These are phyloP conservation scores for Tanypteryx hageni DNA, from an alignment of 2,888 invertebrate genomes.

Conservation along the genomic window DNA sequence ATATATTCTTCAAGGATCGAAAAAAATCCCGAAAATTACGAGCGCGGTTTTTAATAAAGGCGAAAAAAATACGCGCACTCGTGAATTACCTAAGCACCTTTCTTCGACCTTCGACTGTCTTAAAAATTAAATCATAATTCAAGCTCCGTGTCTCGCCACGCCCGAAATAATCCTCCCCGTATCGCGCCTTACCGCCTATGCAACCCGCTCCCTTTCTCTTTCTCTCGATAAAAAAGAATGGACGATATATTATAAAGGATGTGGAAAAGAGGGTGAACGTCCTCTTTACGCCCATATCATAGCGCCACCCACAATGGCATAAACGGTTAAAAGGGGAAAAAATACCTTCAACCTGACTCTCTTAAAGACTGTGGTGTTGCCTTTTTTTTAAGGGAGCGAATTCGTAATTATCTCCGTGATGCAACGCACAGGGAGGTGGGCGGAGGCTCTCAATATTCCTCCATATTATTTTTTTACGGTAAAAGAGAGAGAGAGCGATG, in stretches of 20 bases:
- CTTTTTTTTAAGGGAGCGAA: too few relatives aligned
- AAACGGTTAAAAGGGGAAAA: neutral
- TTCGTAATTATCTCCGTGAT: neutral
- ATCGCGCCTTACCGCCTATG: neutral
- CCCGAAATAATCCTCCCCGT: conserved; percentile 19
- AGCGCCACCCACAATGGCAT: neutral
- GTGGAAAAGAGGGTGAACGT: neutral
- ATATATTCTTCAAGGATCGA: too few relatives aligned
- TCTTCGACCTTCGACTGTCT: neutral
- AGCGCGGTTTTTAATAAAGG: too few relatives aligned
- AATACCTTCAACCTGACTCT: neutral
- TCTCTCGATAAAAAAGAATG: neutral
- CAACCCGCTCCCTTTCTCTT: neutral
- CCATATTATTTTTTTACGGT: neutral
- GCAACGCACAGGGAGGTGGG: neutral
- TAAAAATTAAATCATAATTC: conserved; percentile 10
- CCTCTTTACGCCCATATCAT: neutral
- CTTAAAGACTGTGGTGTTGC: too few relatives aligned
- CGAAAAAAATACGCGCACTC: too few relatives aligned
- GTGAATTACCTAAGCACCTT: neutral
- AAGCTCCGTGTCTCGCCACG: neutral
- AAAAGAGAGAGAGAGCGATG: neutral
- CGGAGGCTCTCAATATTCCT: neutral
- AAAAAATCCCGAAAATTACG: too few relatives aligned
- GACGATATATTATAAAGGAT: neutral